Conservation (phyloP, 1,140 invertebrate species). For the Hesperophylax magnus region DNA sequence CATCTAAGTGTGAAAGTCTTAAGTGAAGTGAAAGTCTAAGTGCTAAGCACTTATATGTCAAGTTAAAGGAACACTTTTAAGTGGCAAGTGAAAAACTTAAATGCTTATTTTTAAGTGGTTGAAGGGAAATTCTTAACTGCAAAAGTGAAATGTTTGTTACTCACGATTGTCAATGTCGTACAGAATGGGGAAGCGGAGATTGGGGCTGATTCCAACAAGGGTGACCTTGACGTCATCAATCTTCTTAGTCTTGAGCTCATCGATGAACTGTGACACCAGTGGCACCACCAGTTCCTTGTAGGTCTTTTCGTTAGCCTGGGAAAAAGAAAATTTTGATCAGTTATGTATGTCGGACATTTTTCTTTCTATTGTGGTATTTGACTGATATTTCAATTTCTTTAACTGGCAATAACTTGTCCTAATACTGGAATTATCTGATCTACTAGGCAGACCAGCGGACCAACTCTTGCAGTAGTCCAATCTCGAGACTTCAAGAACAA, state of each 20-base stretch:
- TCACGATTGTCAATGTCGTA: conserved; percentile 66
- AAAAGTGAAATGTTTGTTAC: conserved; percentile 45
- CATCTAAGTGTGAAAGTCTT: no score
- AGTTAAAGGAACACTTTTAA: background rate
- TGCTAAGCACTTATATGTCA: background rate
- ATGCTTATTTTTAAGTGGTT: background rate
- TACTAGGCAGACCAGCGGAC: no score
- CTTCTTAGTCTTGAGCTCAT: conserved; percentile 66
- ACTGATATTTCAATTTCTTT: no score
- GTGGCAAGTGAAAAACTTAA: background rate
- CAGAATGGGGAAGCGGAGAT: conserved; percentile 64
- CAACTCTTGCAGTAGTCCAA: no score
- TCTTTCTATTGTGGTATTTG: no score
- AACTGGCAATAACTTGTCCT: no score
- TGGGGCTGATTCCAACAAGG: conserved; percentile 64
- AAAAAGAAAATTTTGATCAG: background rate
- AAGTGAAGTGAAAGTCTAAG: background rate
- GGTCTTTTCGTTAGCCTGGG: conserved; percentile 55
- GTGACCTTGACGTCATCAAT: conserved; percentile 67
- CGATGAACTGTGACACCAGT: conserved; percentile 66
- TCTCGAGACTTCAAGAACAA: no score
- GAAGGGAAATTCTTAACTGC: background rate
- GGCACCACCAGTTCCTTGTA: conserved; percentile 71
- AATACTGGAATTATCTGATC: no score
- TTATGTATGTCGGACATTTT: background rate